Conservation (phyloP, 2,113 vertebrate species). For the Cynoglossus semilaevis region DNA sequence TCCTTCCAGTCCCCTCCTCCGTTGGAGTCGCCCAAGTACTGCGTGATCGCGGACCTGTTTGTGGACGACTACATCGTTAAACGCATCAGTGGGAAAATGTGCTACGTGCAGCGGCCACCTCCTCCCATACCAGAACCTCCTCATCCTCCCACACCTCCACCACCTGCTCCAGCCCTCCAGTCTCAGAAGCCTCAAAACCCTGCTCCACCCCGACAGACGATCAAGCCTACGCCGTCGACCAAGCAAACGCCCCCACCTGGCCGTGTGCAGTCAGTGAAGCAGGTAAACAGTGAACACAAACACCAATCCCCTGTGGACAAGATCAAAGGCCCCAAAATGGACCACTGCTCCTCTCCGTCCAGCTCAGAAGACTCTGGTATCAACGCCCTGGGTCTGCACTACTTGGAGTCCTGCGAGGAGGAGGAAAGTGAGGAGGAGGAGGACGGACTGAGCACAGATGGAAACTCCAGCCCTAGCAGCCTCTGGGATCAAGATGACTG, state of each 20-base stretch:
- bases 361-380: conserved; percentile 97
- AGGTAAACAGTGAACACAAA: conserved; percentile 49
- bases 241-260: conserved; percentile 29
- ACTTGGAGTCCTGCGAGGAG: conserved; percentile 90
- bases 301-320: conserved; percentile 68
- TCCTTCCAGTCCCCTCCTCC: conserved; percentile 88
- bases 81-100: conserved; percentile 98
- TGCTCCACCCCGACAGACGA: conserved; percentile 20
- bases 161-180: conserved; percentile 26
- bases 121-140: conserved; percentile 63
- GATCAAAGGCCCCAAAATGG: conserved; percentile 85
- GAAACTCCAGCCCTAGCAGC: conserved; percentile 89
- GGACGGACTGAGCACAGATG: conserved; percentile 77
- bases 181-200: conserved; percentile 32
- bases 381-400: conserved; percentile 90
- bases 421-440: conserved; percentile 85
- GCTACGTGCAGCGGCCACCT: conserved; percentile 90
- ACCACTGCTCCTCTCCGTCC: conserved; percentile 93
- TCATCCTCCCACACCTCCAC: conserved; percentile 42
- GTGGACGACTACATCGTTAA: conserved; percentile 95
- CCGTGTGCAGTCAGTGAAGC: conserved; percentile 32
- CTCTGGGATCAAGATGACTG: conserved; percentile 94
- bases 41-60: conserved; percentile 93
- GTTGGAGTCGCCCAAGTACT: conserved; percentile 88
- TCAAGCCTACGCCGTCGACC: conserved; percentile 8